Evolutionary conservation across 2,113 vertebrate species (phyloP).

Genomic region (Cyphomyrus plagiostoma): DNA sequence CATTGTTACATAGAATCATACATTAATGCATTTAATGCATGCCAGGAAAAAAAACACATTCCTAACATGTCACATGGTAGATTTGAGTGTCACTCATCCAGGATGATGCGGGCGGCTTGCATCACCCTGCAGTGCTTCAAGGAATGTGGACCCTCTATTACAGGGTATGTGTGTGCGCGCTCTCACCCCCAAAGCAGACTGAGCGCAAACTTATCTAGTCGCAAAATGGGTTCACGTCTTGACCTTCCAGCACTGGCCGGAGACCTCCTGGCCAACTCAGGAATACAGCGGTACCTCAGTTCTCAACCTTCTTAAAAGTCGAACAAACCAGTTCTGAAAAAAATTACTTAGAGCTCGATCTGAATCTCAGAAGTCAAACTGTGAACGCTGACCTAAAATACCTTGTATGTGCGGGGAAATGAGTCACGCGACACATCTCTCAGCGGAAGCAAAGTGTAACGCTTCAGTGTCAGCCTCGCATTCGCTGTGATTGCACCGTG

Average conservation of each 20-base stretch:
- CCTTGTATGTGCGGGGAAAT: too few species aligned
- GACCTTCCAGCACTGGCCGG: neutral
- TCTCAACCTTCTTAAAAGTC: too few species aligned
- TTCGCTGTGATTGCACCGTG: too few species aligned
- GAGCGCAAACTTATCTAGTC: neutral
- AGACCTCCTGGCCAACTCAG: neutral
- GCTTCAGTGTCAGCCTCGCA: too few species aligned
- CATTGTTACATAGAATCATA: neutral
- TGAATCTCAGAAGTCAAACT: too few species aligned
- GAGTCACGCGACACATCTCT: too few species aligned
- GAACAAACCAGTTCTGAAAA: too few species aligned
- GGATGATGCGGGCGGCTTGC: neutral
- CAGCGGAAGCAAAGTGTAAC: too few species aligned
- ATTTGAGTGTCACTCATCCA: neutral
- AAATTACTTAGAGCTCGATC: too few species aligned
- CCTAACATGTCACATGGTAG: neutral
- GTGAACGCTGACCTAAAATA: too few species aligned
- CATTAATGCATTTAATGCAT: neutral
- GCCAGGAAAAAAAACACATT: neutral
- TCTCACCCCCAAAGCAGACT: neutral
- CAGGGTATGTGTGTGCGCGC: neutral
- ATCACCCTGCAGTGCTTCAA: neutral
- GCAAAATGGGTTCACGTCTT: neutral
- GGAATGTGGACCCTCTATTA: neutral
- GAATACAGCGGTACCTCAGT: neutral